Percentiles rank a stretch among this genome's conserved stretches.
Evolutionary conservation across 1,140 invertebrate species (phyloP).

Genomic region (Rhagoletis pomonella): DNA sequence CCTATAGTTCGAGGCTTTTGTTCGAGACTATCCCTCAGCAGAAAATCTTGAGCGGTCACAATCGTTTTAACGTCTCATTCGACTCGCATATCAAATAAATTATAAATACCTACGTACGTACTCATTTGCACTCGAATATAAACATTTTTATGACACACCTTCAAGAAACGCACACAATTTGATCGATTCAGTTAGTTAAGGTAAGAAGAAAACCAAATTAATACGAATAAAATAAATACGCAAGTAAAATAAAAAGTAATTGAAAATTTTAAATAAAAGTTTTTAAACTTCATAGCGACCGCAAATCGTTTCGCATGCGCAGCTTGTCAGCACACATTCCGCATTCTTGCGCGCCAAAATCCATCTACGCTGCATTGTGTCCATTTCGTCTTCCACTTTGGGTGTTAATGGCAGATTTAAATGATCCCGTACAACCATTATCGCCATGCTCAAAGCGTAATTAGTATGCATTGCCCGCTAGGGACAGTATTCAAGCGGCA

Average conservation of each 20-base stretch:
- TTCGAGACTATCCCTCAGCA: too few species aligned
- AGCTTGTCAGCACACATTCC: background rate
- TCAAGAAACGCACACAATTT: background rate
- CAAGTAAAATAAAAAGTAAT: background rate
- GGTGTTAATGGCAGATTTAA: constrained; percentile 44
- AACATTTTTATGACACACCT: background rate
- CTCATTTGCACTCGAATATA: background rate
- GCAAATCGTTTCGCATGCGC: background rate
- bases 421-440: constrained; percentile 43
- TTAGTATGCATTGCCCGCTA: constrained; percentile 6
- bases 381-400: constrained; percentile 39
- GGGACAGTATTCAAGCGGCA: background rate
- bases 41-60: too few species aligned
- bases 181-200: background rate
- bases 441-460: background rate
- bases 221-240: background rate
- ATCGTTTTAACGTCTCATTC: background rate
- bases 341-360: constrained; percentile 24
- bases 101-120: background rate
- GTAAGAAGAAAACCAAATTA: background rate
- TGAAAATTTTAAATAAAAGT: background rate
- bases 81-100: background rate
- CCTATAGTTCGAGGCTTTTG: too few species aligned
- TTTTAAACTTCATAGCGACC: background rate
- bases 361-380: background rate